Evolutionary conservation across 2,113 vertebrate species (phyloP).

Genomic region (Toxostoma redivivum): DNA sequence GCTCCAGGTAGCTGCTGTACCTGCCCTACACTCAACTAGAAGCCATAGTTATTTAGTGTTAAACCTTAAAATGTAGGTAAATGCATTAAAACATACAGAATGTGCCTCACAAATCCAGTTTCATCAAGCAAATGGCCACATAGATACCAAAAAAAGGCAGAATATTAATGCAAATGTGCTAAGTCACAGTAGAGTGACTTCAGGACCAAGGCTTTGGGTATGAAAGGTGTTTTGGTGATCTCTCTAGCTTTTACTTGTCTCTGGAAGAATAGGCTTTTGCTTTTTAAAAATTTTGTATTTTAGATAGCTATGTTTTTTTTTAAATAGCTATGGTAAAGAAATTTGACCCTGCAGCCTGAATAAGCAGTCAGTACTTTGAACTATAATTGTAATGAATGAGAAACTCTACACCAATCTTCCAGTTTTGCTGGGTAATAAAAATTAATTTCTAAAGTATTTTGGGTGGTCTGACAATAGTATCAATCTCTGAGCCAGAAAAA

Average conservation of each 20-base stretch:
- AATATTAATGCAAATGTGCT: neutral
- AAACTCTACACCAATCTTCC: neutral
- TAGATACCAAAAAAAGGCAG: neutral
- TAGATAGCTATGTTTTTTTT: neutral
- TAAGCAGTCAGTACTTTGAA: neutral
- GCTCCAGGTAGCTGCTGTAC: neutral
- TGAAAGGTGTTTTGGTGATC: neutral
- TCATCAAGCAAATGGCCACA: neutral
- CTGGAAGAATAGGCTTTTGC: neutral
- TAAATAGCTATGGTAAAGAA: neutral
- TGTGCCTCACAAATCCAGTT: neutral
- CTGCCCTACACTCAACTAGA: neutral
- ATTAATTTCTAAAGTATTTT: neutral
- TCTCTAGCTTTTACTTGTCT: neutral
- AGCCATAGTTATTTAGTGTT: neutral
- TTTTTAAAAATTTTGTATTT: neutral
- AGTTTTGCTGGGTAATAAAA: neutral
- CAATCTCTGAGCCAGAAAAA: neutral
- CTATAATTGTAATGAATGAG: neutral
- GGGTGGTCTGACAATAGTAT: conserved; percentile 5
- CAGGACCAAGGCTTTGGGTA: neutral
- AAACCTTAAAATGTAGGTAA: neutral
- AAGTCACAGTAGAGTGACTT: neutral
- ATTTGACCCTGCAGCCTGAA: neutral
- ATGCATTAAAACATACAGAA: neutral